Evolutionary conservation across 1,140 invertebrate species (phyloP).

Genomic region (Cyclina sinensis): DNA sequence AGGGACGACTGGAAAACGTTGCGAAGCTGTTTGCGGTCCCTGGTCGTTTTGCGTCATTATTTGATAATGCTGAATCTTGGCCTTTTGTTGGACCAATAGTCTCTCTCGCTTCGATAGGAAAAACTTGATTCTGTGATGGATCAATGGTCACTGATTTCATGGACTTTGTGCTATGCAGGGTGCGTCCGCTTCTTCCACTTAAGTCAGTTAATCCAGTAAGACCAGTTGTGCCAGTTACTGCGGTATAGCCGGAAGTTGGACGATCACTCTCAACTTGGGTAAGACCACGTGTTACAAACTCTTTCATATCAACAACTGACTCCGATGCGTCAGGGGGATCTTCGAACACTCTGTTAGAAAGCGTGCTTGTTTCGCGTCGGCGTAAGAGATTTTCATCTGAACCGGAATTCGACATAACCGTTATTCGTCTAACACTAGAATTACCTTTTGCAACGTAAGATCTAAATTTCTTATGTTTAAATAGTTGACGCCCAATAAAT

Average conservation of each 20-base stretch:
- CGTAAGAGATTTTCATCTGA: not conserved
- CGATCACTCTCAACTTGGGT: constrained; percentile 44
- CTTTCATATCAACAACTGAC: constrained; percentile 26
- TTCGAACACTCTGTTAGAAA: constrained; percentile 27
- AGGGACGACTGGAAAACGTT: constrained; percentile 41
- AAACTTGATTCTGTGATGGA: constrained; percentile 54
- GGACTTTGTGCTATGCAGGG: constrained; percentile 11
- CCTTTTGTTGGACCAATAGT: not conserved
- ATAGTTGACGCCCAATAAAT: constrained; percentile 48
- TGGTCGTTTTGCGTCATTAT: constrained; percentile 1
- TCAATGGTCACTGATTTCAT: constrained; percentile 56
- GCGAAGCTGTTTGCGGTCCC: constrained; percentile 44
- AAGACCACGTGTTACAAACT: constrained; percentile 41
- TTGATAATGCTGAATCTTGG: not conserved
- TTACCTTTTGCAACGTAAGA: constrained; percentile 37
- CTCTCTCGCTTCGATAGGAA: constrained; percentile 49
- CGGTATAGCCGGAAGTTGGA: constrained; percentile 49
- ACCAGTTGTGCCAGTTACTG: constrained; percentile 45
- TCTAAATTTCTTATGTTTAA: constrained; percentile 59
- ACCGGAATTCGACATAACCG: not conserved
- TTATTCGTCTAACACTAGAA: not conserved
- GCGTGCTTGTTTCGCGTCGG: constrained; percentile 15
- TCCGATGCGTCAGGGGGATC: constrained; percentile 32
- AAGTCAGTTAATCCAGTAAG: constrained; percentile 44
- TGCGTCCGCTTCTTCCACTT: not conserved